These are phyloP conservation scores for Drosophila albomicans DNA, from an alignment of 1,140 invertebrate genomes.

Conservation along the genomic window DNA sequence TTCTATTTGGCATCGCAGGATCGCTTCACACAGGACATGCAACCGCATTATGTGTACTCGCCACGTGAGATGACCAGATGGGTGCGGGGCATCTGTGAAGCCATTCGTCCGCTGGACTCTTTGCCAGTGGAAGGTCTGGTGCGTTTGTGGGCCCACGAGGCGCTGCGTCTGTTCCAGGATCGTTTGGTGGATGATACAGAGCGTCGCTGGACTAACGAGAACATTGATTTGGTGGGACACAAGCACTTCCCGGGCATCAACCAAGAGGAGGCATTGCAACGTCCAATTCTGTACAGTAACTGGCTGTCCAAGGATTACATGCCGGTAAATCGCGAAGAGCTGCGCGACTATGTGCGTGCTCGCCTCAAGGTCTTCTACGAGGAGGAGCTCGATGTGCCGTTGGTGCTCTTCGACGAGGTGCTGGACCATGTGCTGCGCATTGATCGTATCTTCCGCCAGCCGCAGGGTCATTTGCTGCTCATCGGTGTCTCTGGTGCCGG, in stretches of 20 bases:
- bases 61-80: conserved; percentile 99
- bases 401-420: conserved; percentile 99
- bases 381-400: conserved; percentile 98
- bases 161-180: conserved; percentile 98
- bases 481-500: conserved; percentile 99
- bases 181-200: conserved; percentile 97
- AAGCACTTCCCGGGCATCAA: conserved; percentile 98
- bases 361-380: conserved; percentile 99
- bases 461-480: conserved; percentile 97
- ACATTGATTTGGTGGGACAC: conserved; percentile 96
- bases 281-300: conserved; percentile 97
- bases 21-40: conserved; percentile 99
- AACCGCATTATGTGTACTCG: conserved; percentile 99
- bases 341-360: conserved; percentile 98
- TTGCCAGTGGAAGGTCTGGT: conserved; percentile 97
- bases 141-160: conserved; percentile 99
- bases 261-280: conserved; percentile 92
- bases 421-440: conserved; percentile 99
- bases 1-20: conserved; percentile 99
- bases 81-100: conserved; percentile 99
- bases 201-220: conserved; percentile 98
- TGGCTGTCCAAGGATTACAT: conserved; percentile 99
- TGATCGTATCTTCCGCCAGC: conserved; percentile 99
- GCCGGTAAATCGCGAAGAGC: conserved; percentile 97
- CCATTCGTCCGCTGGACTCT: conserved; percentile 96